Percentiles rank a stretch among this genome's conserved stretches.
phyloP scores from a whole-genome alignment of 2,113 vertebrate species.

The Labrus mixtus region DNA sequence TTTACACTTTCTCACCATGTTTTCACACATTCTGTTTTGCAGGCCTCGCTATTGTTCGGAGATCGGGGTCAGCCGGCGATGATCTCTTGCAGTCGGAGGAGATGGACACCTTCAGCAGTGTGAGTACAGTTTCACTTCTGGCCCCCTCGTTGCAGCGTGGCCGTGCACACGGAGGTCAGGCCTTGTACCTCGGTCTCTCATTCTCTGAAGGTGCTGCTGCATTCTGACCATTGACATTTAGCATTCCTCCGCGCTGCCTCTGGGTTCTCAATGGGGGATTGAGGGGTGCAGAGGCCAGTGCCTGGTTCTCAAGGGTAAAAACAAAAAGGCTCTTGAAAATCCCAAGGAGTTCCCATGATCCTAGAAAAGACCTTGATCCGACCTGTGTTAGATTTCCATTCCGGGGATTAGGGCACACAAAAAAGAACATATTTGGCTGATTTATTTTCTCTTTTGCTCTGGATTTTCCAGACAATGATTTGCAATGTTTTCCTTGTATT shows the following conservation, averaged over 20 bases:
- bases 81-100: constrained; percentile 57
- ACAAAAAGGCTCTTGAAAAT: constrained; percentile 95
- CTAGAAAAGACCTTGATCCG: constrained; percentile 88
- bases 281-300: constrained; percentile 84
- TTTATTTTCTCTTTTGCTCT: constrained; percentile 82
- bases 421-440: constrained; percentile 88
- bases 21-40: constrained; percentile 32
- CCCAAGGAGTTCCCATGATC: constrained; percentile 92
- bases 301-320: constrained; percentile 87
- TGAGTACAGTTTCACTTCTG: constrained; percentile 73
- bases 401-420: constrained; percentile 89
- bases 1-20: constrained; percentile 18
- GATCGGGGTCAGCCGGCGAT: constrained; percentile 53
- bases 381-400: constrained; percentile 89
- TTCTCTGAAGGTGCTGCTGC: constrained; percentile 76
- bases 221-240: constrained; percentile 85
- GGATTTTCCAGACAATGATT: constrained; percentile 57
- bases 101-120: constrained; percentile 77
- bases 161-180: constrained; percentile 63
- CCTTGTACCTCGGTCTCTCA: constrained; percentile 71
- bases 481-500: constrained; percentile 81
- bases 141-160: constrained; percentile 46
- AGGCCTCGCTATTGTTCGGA: constrained; percentile 33
- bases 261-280: constrained; percentile 87
- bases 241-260: constrained; percentile 83